These are phyloP conservation scores for Xyrauchen texanus DNA, from an alignment of 2,113 vertebrate genomes.

Conservation along the genomic window DNA sequence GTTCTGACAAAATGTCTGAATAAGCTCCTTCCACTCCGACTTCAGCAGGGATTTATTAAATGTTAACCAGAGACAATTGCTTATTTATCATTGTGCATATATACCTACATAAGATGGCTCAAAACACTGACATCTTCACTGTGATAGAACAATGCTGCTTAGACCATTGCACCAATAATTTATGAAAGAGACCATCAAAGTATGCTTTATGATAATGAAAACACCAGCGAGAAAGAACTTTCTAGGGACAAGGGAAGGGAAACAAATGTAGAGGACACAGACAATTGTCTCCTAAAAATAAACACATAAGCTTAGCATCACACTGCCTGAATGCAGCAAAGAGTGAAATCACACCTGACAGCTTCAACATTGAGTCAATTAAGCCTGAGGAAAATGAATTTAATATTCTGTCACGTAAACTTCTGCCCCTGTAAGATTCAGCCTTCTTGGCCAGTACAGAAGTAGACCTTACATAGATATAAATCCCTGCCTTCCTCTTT, in stretches of 20 bases:
- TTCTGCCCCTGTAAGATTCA: slow-evolving; percentile 66
- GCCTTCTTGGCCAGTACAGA: slow-evolving; percentile 57
- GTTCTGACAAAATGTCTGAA: slow-evolving; percentile 55
- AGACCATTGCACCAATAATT: slow-evolving; percentile 42
- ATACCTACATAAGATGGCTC: slow-evolving; percentile 19
- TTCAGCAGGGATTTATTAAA: slow-evolving; percentile 50
- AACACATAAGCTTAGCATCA: slow-evolving; percentile 54
- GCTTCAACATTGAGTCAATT: slow-evolving; percentile 77
- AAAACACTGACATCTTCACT: slow-evolving; percentile 60
- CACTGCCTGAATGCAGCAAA: slow-evolving; percentile 53
- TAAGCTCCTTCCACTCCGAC: slow-evolving; percentile 52
- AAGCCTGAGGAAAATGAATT: slow-evolving; percentile 68
- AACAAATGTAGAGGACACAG: slow-evolving; percentile 44
- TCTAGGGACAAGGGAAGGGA: not conserved
- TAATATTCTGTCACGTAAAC: slow-evolving; percentile 72
- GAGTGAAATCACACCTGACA: slow-evolving; percentile 73
- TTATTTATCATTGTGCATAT: slow-evolving; percentile 42
- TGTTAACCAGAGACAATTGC: slow-evolving; percentile 17
- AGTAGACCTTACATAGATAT: slow-evolving; percentile 43
- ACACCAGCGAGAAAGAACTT: slow-evolving; percentile 29
- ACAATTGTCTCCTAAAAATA: slow-evolving; percentile 62
- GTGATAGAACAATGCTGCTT: slow-evolving; percentile 58
- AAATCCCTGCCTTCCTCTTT: not conserved
- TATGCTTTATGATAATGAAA: slow-evolving; percentile 46
- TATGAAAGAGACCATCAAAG: slow-evolving; percentile 28